phyloP scores from a whole-genome alignment of 1,140 invertebrate species.

The Neuroterus valhalla region DNA sequence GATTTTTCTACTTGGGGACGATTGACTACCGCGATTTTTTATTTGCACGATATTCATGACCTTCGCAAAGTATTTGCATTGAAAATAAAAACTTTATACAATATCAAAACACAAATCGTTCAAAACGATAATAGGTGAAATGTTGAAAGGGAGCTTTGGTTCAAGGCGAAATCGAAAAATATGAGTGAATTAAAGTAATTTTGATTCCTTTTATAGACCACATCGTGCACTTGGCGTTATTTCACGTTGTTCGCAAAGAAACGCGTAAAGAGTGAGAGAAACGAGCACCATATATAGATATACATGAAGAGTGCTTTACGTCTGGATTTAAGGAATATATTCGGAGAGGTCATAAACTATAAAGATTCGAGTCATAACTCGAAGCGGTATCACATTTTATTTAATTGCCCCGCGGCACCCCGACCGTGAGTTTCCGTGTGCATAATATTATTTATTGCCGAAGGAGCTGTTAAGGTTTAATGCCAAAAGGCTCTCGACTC shows the following conservation, averaged over 20 bases:
- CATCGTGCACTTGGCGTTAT: slow-evolving; percentile 33
- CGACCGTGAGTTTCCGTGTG: slow-evolving; percentile 59
- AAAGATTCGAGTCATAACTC: slow-evolving; percentile 75
- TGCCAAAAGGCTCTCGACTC: slow-evolving; percentile 62
- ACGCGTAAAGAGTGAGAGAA: slow-evolving; percentile 47
- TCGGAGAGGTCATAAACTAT: slow-evolving; percentile 71
- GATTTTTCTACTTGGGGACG: too few species aligned
- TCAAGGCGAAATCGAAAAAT: too few species aligned
- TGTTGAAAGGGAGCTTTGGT: too few species aligned
- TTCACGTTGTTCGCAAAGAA: slow-evolving; percentile 54
- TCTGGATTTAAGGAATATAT: slow-evolving; percentile 70
- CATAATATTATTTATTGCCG: slow-evolving; percentile 76
- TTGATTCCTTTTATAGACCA: too few species aligned
- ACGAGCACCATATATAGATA: slow-evolving; percentile 46
- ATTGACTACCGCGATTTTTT: too few species aligned
- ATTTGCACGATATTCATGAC: too few species aligned
- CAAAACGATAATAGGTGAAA: too few species aligned
- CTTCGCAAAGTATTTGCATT: too few species aligned
- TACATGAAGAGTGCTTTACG: slow-evolving; percentile 59
- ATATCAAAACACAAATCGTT: too few species aligned
- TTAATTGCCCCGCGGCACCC: slow-evolving; percentile 71
- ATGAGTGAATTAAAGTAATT: too few species aligned
- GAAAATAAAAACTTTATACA: too few species aligned
- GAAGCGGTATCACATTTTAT: slow-evolving; percentile 75
- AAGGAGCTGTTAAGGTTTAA: slow-evolving; percentile 73